Percentiles rank a stretch among this genome's conserved stretches.
Evolutionary conservation across 2,797 vertebrate species (phyloP).

Genomic region (Enteromius paludinosus): DNA sequence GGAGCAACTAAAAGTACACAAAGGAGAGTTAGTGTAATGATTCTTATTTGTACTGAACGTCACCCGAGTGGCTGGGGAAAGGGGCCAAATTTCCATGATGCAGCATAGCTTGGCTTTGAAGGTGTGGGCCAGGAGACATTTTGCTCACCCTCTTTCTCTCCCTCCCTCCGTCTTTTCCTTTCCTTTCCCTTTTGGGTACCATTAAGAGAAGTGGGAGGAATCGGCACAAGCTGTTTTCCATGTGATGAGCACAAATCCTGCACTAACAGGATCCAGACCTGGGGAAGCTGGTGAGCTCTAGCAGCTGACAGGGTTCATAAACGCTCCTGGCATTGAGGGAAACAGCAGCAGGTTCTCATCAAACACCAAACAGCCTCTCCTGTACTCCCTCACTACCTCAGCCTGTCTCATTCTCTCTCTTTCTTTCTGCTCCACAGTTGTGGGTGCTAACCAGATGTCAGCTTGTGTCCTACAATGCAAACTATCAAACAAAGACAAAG

Average conservation of each 20-base stretch:
- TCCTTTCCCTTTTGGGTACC: conserved; percentile 64
- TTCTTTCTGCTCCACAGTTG: conserved; percentile 25
- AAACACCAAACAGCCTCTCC: conserved; percentile 49
- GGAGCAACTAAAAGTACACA: conserved; percentile 44
- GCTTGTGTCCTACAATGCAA: conserved; percentile 18
- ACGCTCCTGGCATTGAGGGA: conserved; percentile 62
- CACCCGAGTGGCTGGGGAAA: conserved; percentile 62
- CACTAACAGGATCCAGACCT: conserved; percentile 81
- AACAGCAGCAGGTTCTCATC: conserved; percentile 63
- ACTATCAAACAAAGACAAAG: conserved; percentile 35
- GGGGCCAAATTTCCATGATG: conserved; percentile 95
- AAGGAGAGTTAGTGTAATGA: conserved; percentile 62
- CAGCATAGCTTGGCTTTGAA: conserved; percentile 80
- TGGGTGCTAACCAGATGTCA: conserved; percentile 55
- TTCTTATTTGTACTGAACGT: conserved; percentile 77
- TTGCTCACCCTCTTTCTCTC: conserved; percentile 40
- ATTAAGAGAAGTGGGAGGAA: conserved; percentile 66
- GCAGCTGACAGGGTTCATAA: conserved; percentile 85
- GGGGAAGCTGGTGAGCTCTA: conserved; percentile 72
- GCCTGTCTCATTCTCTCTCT: conserved; percentile 28
- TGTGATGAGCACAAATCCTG: conserved; percentile 78
- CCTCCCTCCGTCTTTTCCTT: conserved; percentile 35
- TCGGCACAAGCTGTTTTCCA: conserved; percentile 76
- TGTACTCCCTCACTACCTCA: conserved; percentile 12
- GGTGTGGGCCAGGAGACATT: conserved; percentile 74